These are phyloP conservation scores for Cryptosula pallasiana DNA, from an alignment of 2,888 invertebrate genomes.

Conservation along the genomic window DNA sequence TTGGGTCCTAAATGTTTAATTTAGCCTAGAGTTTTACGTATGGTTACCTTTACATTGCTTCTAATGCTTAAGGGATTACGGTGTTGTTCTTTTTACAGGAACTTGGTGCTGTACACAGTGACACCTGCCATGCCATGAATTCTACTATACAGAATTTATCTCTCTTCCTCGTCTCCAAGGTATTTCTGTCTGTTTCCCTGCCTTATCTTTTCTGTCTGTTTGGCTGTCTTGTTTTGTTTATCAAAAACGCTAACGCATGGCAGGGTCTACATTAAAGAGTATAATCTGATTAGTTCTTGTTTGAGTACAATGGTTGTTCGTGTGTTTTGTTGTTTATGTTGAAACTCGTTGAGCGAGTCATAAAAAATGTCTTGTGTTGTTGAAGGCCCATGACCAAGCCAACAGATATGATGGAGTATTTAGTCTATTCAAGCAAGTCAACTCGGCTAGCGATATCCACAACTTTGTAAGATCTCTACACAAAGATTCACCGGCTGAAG, in stretches of 20 bases:
- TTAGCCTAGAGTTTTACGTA: no score
- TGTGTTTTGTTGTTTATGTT: no score
- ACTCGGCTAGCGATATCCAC: conserved; percentile 68
- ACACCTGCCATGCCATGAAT: conserved; percentile 78
- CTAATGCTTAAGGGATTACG: conserved; percentile 3
- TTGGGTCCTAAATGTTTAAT: no score
- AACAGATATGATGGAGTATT: conserved; percentile 76
- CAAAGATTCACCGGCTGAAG: conserved; percentile 55
- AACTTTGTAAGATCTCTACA: conserved; percentile 64
- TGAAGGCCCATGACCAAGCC: conserved; percentile 73
- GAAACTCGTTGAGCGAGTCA: no score
- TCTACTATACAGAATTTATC: conserved; percentile 83
- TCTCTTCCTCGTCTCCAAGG: conserved; percentile 75
- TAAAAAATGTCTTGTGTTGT: conserved; percentile 29
- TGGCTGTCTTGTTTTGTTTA: no score
- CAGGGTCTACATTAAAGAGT: no score
- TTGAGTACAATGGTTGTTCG: no score
- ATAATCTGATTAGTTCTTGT: conserved; percentile 7
- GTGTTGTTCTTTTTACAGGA: conserved; percentile 61
- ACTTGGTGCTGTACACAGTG: conserved; percentile 85
- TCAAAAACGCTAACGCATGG: no score
- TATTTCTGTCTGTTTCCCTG: no score
- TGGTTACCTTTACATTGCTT: no score
- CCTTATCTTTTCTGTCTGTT: no score
- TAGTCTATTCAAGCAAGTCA: conserved; percentile 70